Conservation (phyloP, 1,140 invertebrate species). For the Thrips palmi region DNA sequence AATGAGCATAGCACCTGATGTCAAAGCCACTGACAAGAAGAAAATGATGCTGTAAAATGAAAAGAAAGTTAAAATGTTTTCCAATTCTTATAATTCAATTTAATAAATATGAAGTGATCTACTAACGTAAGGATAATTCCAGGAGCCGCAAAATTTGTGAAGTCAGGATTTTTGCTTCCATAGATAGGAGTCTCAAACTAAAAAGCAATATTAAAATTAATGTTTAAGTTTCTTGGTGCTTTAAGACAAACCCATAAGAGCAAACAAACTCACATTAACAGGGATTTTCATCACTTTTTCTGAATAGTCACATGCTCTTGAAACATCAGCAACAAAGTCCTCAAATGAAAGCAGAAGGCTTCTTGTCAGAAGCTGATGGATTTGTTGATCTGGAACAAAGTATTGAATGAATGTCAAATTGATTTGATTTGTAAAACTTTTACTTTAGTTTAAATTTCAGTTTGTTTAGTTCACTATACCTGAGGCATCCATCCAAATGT, state of each 20-base stretch:
- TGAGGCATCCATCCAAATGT: slow-evolving; percentile 79
- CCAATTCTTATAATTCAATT: background rate
- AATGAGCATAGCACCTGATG: slow-evolving; percentile 76
- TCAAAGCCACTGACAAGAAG: slow-evolving; percentile 83
- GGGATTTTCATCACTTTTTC: slow-evolving; percentile 13
- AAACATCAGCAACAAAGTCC: slow-evolving; percentile 41
- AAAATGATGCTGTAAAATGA: slow-evolving; percentile 65
- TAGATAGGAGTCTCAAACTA: too few relatives aligned
- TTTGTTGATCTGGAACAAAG: slow-evolving; percentile 61
- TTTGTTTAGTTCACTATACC: slow-evolving; percentile 28
- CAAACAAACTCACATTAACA: slow-evolving; percentile 17
- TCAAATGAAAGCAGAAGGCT: slow-evolving; percentile 63
- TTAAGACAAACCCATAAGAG: background rate
- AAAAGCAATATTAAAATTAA: too few relatives aligned
- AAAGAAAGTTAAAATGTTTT: slow-evolving; percentile 10
- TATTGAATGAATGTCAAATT: too few relatives aligned
- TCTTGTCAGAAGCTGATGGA: slow-evolving; percentile 61
- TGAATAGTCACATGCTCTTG: slow-evolving; percentile 13
- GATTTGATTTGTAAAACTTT: slow-evolving; percentile 1
- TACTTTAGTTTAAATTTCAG: slow-evolving; percentile 1
- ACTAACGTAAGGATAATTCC: slow-evolving; percentile 83
- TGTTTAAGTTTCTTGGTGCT: too few relatives aligned
- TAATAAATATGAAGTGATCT: slow-evolving; percentile 3
- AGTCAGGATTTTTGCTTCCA: slow-evolving; percentile 67
- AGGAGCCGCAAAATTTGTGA: slow-evolving; percentile 89